These are phyloP conservation scores for Hippocampus mohnikei DNA, from an alignment of 2,113 vertebrate species.

Conservation along the genomic window DNA sequence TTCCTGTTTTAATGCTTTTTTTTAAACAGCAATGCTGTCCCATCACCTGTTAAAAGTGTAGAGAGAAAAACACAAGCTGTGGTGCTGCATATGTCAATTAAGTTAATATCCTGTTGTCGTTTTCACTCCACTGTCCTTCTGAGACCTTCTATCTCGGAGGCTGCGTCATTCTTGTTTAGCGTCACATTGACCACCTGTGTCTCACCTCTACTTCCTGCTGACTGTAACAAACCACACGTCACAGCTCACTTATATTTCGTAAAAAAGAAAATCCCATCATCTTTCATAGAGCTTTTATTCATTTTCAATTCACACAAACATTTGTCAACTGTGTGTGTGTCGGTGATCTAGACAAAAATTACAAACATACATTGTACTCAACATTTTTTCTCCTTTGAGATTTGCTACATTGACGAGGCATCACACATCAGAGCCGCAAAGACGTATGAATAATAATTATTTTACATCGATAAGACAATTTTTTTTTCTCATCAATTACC, in stretches of 20 bases:
- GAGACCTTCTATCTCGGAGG: background rate
- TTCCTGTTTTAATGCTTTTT: too few species aligned
- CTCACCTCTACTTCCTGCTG: background rate
- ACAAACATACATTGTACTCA: slow-evolving; percentile 35
- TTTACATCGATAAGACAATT: slow-evolving; percentile 29
- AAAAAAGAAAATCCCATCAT: background rate
- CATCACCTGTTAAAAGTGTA: background rate
- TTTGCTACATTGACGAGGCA: slow-evolving; percentile 49
- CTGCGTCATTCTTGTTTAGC: background rate
- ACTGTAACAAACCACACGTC: background rate
- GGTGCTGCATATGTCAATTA: background rate
- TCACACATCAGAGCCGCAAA: slow-evolving; percentile 36
- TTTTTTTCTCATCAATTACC: slow-evolving; percentile 32
- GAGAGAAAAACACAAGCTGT: background rate
- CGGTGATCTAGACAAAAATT: slow-evolving; percentile 31
- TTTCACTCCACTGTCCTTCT: background rate
- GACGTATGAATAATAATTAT: slow-evolving; percentile 29
- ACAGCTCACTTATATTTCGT: background rate
- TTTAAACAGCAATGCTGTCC: too few species aligned
- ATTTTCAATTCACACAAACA: slow-evolving; percentile 13
- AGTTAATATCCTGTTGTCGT: background rate
- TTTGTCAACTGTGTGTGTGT: slow-evolving; percentile 44
- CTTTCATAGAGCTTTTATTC: background rate
- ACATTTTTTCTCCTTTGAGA: slow-evolving; percentile 18
- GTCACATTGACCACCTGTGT: background rate